phyloP scores from a whole-genome alignment of 2,113 vertebrate species.

The Anas platyrhynchos region DNA sequence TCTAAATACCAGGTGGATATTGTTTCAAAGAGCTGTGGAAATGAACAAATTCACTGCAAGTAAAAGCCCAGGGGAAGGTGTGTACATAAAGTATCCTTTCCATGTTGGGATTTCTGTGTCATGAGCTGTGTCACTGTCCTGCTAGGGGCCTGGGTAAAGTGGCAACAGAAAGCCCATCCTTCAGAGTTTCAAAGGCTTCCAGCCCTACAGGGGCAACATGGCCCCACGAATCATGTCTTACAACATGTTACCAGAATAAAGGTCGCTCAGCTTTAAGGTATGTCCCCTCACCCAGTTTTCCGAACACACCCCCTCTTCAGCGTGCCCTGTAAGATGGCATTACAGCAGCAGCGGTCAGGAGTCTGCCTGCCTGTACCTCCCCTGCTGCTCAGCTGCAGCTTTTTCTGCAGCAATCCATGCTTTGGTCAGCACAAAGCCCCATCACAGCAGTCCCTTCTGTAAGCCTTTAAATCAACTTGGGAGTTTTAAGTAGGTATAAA shows the following conservation, averaged over 20 bases:
- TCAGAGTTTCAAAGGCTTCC: neutral
- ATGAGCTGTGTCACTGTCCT: neutral
- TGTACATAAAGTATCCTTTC: neutral
- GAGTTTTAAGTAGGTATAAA: neutral
- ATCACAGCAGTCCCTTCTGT: neutral
- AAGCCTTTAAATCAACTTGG: neutral
- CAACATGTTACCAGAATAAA: neutral
- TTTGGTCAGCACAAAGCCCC: neutral
- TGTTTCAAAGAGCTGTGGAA: neutral
- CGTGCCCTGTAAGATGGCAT: too few species aligned
- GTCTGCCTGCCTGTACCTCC: neutral
- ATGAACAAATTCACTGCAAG: neutral
- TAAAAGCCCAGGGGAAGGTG: neutral
- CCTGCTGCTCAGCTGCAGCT: neutral
- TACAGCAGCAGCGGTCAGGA: neutral
- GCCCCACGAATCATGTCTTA: neutral
- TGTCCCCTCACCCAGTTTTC: neutral
- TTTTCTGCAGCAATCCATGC: fast-evolving
- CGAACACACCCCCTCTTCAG: neutral
- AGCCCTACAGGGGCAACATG: neutral
- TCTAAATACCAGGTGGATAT: neutral
- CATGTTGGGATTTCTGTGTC: neutral
- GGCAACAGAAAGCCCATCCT: neutral
- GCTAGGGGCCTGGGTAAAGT: fast-evolving
- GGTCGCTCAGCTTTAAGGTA: neutral